A percentile compares a stretch with the other conserved stretches of the same genome.
These are phyloP conservation scores for Siderastrea siderea DNA, from an alignment of 92 coral and sea anemone genomes.

Conservation along the genomic window DNA sequence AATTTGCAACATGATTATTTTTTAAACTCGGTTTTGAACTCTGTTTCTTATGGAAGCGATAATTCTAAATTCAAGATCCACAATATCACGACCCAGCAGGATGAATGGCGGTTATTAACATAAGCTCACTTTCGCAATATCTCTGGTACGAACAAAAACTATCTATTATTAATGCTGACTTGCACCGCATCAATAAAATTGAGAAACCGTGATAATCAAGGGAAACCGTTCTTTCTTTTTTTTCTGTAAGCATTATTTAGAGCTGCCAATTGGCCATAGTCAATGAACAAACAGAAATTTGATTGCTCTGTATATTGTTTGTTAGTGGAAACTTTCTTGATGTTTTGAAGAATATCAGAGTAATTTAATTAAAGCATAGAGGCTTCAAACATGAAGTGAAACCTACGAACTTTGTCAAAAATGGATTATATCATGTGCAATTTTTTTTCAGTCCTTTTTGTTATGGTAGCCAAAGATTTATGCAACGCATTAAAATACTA, in stretches of 20 bases:
- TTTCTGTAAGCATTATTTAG: not conserved
- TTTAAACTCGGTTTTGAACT: not conserved
- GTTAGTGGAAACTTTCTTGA: not conserved
- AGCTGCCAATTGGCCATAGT: not conserved
- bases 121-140: not conserved
- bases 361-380: conserved; percentile 1
- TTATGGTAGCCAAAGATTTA: no score
- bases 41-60: not conserved
- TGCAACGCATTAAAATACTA: no score
- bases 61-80: not conserved
- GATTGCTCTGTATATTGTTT: not conserved
- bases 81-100: conserved; percentile 36
- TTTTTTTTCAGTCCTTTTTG: not conserved
- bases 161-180: conserved; percentile 35
- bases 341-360: not conserved
- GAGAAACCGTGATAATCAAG: conserved; percentile 1
- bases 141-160: conserved; percentile 6
- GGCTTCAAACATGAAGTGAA: not conserved
- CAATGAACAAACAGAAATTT: not conserved
- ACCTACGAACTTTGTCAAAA: not conserved
- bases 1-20: not conserved
- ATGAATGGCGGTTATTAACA: not conserved
- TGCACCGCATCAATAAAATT: conserved; percentile 18
- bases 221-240: not conserved
- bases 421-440: not conserved